Base-by-base conservation (phyloP, 2,113 vertebrate genomes). In the Aegithalos caudatus region DNA sequence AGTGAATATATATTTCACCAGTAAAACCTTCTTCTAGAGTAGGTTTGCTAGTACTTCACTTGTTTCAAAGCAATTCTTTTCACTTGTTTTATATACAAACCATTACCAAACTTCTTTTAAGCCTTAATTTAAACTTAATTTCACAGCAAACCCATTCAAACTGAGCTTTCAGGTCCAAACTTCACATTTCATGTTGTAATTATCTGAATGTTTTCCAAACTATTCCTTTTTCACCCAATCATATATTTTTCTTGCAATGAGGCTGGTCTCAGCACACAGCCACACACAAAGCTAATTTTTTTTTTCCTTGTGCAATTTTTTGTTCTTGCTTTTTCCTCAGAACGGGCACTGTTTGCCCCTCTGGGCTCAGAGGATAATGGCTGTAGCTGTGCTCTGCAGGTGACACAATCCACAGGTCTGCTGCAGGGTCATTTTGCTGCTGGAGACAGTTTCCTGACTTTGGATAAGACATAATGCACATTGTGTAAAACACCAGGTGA, bases 201-300 rank as follows among this genome's bases (percentile, higher is more conserved):
- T 62, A 20, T 12, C 37, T 37, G 27, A 65, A 40, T 21, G 1
- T 56, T 89, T 91, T 42, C 69, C 27, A 28, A 57, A 29, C 1
- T 42, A 27, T 48, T 65, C 7, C 0, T 37, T 84, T 69, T 77
- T 19, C 21, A 23, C 44, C 22, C 19, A 33, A 1, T 27, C 2
- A 2, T 12, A 5, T 57, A 1, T 71, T 44, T 38, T 61, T 9
- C n/a, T 64, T 48, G 1, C 20, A 57, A 2, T 0, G 1, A 71
- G 25, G 14, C 8, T 86, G 40, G 21, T 77, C 45, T 65, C 18
- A 77, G 23, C 5, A 12, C n/a, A 23, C 31, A 37, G 23, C 31
- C 29, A 47, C 27, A 62, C 5, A 44, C 3, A 37, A 29, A 76
- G 38, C 16, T 38, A 19, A 12, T 8, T 31, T n/a, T 24, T 33